These are phyloP conservation scores for Ischnura elegans DNA, from an alignment of 2,888 invertebrate species.

Conservation along the genomic window DNA sequence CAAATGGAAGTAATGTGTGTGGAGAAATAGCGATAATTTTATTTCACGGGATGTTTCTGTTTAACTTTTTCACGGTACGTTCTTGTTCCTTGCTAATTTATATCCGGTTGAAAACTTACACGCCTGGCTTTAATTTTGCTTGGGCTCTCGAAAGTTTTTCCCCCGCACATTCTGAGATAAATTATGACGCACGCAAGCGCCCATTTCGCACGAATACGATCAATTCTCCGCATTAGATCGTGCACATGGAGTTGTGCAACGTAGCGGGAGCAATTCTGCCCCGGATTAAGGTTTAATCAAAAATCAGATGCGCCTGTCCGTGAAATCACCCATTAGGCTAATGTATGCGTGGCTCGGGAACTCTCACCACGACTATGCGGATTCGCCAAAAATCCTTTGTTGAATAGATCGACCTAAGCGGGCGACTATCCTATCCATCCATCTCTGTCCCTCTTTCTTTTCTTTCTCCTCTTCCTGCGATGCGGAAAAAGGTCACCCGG, in stretches of 20 bases:
- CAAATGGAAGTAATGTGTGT: too few relatives aligned
- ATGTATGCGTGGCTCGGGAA: background rate
- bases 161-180: background rate
- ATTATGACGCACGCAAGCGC: background rate
- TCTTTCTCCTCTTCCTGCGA: background rate
- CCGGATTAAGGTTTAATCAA: conserved; percentile 55
- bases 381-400: conserved; percentile 55
- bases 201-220: background rate
- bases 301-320: conserved; percentile 28
- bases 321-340: conserved; percentile 59
- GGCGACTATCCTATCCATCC: background rate
- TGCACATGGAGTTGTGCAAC: background rate
- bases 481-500: conserved; percentile 43
- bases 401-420: background rate
- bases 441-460: background rate
- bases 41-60: too few relatives aligned
- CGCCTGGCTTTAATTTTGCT: too few relatives aligned
- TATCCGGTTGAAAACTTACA: too few relatives aligned
- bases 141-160: background rate
- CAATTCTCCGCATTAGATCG: background rate
- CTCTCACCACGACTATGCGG: background rate
- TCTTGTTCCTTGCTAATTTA: too few relatives aligned
- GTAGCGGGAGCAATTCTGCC: background rate
- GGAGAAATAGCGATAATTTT: too few relatives aligned
- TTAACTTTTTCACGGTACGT: too few relatives aligned